Conservation (phyloP, 2,797 vertebrate species). For the Steatocranus sp. region DNA sequence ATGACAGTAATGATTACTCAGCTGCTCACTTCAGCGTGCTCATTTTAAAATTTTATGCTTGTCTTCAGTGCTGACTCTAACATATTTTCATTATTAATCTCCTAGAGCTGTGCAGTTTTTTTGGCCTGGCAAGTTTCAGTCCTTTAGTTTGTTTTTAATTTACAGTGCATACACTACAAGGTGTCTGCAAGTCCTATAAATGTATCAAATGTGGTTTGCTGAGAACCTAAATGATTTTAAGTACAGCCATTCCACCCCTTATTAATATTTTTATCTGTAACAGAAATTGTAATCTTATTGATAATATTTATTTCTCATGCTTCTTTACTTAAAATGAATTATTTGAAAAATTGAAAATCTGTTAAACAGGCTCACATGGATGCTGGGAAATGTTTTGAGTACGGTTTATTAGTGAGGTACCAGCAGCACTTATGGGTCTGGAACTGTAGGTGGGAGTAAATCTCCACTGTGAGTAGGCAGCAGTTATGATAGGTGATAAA, state of each 20-base stretch:
- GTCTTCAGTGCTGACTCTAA: neutral
- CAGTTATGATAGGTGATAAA: neutral
- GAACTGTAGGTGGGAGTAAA: conserved; percentile 10
- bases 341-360: neutral
- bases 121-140: neutral
- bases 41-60: neutral
- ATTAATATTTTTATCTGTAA: neutral
- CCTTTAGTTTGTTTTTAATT: neutral
- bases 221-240: neutral
- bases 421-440: neutral
- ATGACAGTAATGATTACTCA: neutral
- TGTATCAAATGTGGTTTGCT: neutral
- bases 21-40: neutral
- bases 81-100: neutral
- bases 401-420: neutral
- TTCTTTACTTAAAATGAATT: neutral
- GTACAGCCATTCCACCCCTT: neutral
- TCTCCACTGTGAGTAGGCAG: neutral
- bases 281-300: neutral
- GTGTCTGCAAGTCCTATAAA: neutral
- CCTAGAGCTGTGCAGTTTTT: neutral
- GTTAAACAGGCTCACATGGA: neutral
- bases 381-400: neutral
- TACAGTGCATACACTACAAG: neutral
- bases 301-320: neutral